Evolutionary conservation across 1,140 invertebrate species (phyloP).

Genomic region (Ladona fulva): DNA sequence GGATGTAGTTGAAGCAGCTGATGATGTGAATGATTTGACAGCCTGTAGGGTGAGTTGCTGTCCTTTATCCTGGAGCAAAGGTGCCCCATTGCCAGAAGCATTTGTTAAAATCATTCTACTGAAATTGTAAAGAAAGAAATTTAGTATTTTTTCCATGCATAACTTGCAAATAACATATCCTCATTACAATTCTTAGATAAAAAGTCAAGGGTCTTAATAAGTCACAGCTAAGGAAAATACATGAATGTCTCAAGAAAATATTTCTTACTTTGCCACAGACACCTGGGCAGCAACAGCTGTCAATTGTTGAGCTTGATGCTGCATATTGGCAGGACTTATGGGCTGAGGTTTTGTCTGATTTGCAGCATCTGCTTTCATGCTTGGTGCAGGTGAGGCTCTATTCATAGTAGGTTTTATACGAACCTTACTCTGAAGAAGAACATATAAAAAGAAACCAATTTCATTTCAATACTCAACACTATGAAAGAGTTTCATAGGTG

Average conservation of each 20-base stretch:
- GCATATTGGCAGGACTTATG: conserved; percentile 32
- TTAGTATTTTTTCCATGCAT: neutral
- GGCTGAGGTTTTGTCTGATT: conserved; percentile 51
- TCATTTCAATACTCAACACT: too few relatives aligned
- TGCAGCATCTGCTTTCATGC: conserved; percentile 55
- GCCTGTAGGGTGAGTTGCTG: neutral
- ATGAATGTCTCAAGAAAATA: too few relatives aligned
- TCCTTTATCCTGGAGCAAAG: neutral
- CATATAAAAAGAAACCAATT: too few relatives aligned
- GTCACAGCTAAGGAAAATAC: too few relatives aligned
- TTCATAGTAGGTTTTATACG: conserved; percentile 25
- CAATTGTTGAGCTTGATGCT: conserved; percentile 29
- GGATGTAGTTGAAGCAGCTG: conserved; percentile 2
- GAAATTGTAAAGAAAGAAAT: neutral
- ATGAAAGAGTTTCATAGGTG: too few relatives aligned
- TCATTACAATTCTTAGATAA: too few relatives aligned
- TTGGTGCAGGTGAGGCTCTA: neutral
- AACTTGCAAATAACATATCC: too few relatives aligned
- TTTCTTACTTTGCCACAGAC: conserved; percentile 17
- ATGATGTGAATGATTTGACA: neutral
- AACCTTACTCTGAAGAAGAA: conserved; percentile 29
- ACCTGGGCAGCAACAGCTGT: conserved; percentile 24
- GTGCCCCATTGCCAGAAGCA: neutral
- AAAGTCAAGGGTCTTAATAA: too few relatives aligned
- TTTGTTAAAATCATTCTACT: neutral